phyloP scores from a whole-genome alignment of 1,140 invertebrate genomes.

The Cyclargus thomasi region DNA sequence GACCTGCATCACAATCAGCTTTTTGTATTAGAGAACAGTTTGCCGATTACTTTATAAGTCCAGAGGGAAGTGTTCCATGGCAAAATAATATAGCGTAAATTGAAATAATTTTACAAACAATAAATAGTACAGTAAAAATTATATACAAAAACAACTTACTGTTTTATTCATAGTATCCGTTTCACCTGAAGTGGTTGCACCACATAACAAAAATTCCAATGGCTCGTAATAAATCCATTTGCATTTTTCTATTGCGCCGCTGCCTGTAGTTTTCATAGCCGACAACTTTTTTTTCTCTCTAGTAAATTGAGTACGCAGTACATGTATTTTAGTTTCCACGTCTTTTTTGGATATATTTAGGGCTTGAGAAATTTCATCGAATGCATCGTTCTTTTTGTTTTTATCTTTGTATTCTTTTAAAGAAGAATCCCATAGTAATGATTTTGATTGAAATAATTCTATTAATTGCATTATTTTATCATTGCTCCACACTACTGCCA shows the following conservation, averaged over 20 bases:
- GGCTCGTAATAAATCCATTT: constrained; percentile 22
- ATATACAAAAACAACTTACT: constrained; percentile 21
- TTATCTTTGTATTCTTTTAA: constrained; percentile 8
- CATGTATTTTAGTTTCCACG: constrained; percentile 16
- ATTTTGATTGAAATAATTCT: too few relatives aligned
- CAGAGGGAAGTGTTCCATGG: constrained; percentile 26
- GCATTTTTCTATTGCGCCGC: constrained; percentile 24
- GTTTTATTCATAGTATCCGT: constrained; percentile 19
- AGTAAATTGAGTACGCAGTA: constrained; percentile 17
- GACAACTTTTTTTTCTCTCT: constrained; percentile 17
- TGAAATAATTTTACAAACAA: constrained; percentile 22
- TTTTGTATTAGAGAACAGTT: constrained; percentile 24
- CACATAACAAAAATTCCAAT: too few relatives aligned
- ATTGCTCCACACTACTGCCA: constrained; percentile 8
- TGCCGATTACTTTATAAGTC: constrained; percentile 24
- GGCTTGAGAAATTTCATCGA: constrained; percentile 2
- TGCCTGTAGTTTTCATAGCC: constrained; percentile 22
- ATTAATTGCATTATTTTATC: too few relatives aligned
- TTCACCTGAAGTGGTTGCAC: too few relatives aligned
- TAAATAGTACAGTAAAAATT: constrained; percentile 18
- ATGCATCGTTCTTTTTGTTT: constrained; percentile 19
- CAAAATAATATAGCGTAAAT: constrained; percentile 24
- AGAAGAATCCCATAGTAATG: constrained; percentile 9
- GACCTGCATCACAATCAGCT: too few relatives aligned
- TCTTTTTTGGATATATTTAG: constrained; percentile 18